Conservation (phyloP, 2,888 invertebrate genomes). For the Drosophila atripex region DNA sequence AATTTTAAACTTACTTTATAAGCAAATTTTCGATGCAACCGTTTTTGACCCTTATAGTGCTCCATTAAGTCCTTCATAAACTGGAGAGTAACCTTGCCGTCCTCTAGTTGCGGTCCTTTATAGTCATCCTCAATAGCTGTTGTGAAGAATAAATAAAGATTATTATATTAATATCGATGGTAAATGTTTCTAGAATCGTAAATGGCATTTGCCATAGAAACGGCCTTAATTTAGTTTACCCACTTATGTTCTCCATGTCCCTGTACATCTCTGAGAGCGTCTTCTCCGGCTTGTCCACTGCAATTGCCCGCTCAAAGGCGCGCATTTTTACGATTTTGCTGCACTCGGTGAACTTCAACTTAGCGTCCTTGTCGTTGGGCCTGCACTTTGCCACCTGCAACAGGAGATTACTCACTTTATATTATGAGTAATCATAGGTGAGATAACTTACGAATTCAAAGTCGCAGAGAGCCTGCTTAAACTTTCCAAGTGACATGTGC, state of each 20-base stretch:
- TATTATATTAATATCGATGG: too few species aligned
- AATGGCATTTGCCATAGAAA: background rate
- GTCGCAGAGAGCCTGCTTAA: slow-evolving; percentile 97
- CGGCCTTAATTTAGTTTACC: slow-evolving; percentile 22
- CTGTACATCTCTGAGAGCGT: slow-evolving; percentile 92
- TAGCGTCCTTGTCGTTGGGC: slow-evolving; percentile 97
- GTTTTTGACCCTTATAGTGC: slow-evolving; percentile 95
- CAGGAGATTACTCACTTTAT: slow-evolving; percentile 16
- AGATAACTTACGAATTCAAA: slow-evolving; percentile 93
- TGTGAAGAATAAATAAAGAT: slow-evolving; percentile 20
- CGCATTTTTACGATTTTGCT: slow-evolving; percentile 97
- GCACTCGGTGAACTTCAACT: slow-evolving; percentile 95
- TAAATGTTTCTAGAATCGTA: too few species aligned
- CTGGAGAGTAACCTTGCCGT: slow-evolving; percentile 93
- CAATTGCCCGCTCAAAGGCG: slow-evolving; percentile 98
- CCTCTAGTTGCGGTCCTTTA: slow-evolving; percentile 93
- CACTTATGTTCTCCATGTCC: slow-evolving; percentile 96
- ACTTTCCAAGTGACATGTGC: slow-evolving; percentile 98
- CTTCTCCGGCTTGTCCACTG: slow-evolving; percentile 94
- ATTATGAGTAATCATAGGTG: background rate
- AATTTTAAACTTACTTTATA: slow-evolving; percentile 88
- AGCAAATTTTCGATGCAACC: slow-evolving; percentile 97
- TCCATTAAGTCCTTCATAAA: slow-evolving; percentile 96
- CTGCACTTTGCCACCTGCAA: slow-evolving; percentile 93
- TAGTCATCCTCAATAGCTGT: slow-evolving; percentile 97